Evolutionary conservation across 2,888 invertebrate genomes (phyloP).

Genomic region (Mythimna ferrago): DNA sequence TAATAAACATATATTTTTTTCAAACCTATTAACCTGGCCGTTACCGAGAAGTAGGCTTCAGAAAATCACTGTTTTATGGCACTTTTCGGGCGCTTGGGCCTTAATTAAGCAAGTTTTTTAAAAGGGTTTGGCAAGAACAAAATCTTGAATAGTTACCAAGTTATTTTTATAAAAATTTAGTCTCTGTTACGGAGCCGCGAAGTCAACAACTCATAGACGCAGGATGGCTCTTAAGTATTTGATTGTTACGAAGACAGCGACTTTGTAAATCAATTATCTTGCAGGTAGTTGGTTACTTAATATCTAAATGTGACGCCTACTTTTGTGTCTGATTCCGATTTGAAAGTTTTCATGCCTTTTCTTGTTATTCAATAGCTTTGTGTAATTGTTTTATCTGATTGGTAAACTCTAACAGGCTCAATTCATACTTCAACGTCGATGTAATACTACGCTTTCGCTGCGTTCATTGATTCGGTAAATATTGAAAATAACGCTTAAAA

Average conservation of each 20-base stretch:
- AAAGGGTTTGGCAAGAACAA: too few species aligned
- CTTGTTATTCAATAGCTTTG: constrained; percentile 37
- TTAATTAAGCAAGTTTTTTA: too few species aligned
- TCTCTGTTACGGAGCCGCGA: too few species aligned
- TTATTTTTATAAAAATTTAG: too few species aligned
- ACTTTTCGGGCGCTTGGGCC: too few species aligned
- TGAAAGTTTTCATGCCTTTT: constrained; percentile 39
- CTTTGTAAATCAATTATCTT: constrained; percentile 50
- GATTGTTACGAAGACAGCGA: constrained; percentile 31
- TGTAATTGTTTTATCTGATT: constrained; percentile 25
- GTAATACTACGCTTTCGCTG: constrained; percentile 28
- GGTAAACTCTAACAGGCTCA: constrained; percentile 5
- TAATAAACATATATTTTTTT: too few species aligned
- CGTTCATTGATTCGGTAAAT: constrained; percentile 21
- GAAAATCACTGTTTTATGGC: too few species aligned
- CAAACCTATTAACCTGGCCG: too few species aligned
- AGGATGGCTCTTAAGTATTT: neutral
- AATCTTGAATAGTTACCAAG: too few species aligned
- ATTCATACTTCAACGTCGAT: constrained; percentile 1
- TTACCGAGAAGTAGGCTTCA: too few species aligned
- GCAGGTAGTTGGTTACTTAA: constrained; percentile 42
- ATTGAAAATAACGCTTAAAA: neutral
- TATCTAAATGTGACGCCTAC: constrained; percentile 26
- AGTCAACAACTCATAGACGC: too few species aligned
- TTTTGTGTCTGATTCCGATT: constrained; percentile 34